Conservation (phyloP, 1,140 invertebrate species). For the Argopecten irradians region DNA sequence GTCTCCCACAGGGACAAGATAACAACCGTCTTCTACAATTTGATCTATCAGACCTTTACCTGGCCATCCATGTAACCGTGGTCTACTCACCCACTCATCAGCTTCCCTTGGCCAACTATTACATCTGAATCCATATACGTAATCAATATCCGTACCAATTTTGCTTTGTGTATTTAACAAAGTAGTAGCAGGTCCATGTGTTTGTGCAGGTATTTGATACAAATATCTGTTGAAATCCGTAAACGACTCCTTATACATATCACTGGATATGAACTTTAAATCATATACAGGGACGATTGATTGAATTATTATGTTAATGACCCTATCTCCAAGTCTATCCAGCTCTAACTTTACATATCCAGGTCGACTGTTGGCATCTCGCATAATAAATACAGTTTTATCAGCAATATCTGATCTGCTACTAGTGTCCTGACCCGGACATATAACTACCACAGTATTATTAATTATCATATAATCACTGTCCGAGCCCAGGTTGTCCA, state of each 20-base stretch:
- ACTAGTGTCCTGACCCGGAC: not conserved
- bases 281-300: not conserved
- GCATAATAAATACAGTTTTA: not conserved
- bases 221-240: not conserved
- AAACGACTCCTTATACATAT: not conserved
- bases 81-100: constrained; percentile 16
- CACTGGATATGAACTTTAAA: not conserved
- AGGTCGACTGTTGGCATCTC: too few relatives aligned
- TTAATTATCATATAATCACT: not conserved
- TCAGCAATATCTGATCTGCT: not conserved
- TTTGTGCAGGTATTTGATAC: not conserved
- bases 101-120: not conserved
- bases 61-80: constrained; percentile 15
- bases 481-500: not conserved
- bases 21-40: constrained; percentile 24
- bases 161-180: not conserved
- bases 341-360: not conserved
- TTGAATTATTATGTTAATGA: not conserved
- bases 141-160: not conserved
- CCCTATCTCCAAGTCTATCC: not conserved
- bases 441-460: not conserved
- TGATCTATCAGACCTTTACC: not conserved
- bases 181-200: not conserved
- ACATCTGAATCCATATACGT: not conserved
- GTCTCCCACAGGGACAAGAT: constrained; percentile 30